Conservation (phyloP, 2,888 invertebrate genomes). For the Allygus modestus region DNA sequence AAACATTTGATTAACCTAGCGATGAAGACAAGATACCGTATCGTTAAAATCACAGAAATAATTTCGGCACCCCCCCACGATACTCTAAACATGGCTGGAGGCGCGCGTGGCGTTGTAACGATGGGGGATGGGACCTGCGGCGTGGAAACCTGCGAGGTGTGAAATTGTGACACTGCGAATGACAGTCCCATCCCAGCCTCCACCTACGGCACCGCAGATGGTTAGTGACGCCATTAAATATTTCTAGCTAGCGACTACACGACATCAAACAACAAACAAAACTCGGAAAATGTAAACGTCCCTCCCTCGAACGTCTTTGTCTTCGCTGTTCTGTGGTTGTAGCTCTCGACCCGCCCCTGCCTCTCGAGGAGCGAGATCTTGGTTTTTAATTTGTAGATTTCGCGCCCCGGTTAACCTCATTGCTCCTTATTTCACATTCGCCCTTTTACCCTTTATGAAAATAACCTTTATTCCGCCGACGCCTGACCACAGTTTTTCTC, state of each 20-base stretch:
- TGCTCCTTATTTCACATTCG: constrained; percentile 37
- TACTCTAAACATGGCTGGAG: too few relatives aligned
- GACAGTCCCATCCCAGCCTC: constrained; percentile 22
- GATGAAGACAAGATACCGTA: too few relatives aligned
- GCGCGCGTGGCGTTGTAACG: too few relatives aligned
- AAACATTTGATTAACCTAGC: too few relatives aligned
- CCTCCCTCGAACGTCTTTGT: not conserved
- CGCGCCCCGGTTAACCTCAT: constrained; percentile 11
- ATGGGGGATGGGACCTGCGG: not conserved
- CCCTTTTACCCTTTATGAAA: constrained; percentile 29
- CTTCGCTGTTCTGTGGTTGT: not conserved
- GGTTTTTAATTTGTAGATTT: constrained; percentile 31
- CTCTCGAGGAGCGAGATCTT: not conserved
- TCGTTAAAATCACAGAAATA: too few relatives aligned
- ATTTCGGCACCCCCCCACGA: too few relatives aligned
- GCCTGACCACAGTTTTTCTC: constrained; percentile 10
- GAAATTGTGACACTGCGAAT: constrained; percentile 1
- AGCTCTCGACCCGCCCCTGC: not conserved
- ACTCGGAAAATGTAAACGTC: not conserved
- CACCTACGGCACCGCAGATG: not conserved
- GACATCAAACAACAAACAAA: not conserved
- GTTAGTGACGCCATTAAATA: constrained; percentile 35
- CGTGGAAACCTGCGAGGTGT: not conserved
- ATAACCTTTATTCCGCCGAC: constrained; percentile 27
- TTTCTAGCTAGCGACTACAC: constrained; percentile 16